phyloP scores from a whole-genome alignment of 2,888 invertebrate genomes.

The Meloe dianella region DNA sequence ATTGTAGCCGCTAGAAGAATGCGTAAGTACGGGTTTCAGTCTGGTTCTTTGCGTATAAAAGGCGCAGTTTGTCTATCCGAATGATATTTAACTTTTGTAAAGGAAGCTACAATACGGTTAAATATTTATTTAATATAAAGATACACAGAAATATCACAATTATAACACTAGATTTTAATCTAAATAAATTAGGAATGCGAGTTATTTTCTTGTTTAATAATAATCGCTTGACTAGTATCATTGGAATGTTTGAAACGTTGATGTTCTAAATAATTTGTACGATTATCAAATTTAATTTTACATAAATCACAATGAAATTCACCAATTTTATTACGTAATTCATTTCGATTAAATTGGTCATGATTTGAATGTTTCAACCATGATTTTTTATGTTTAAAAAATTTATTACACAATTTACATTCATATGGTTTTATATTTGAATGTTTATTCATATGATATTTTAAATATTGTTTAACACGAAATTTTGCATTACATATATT shows the following conservation, averaged over 20 bases:
- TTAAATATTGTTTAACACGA: slow-evolving; percentile 63
- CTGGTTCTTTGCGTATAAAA: too few relatives aligned
- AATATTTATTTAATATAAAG: too few relatives aligned
- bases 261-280: slow-evolving; percentile 6
- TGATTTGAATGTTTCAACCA: slow-evolving; percentile 42
- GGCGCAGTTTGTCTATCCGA: too few relatives aligned
- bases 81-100: too few relatives aligned
- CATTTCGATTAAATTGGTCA: neutral
- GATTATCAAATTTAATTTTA: neutral
- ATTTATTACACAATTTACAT: slow-evolving; percentile 62
- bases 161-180: too few relatives aligned
- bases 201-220: neutral
- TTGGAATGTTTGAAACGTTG: neutral
- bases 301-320: neutral
- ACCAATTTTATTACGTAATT: neutral
- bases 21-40: too few relatives aligned
- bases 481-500: slow-evolving; percentile 62
- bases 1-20: too few relatives aligned
- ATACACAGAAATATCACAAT: too few relatives aligned
- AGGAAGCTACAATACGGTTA: too few relatives aligned
- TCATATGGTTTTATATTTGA: slow-evolving; percentile 63
- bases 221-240: neutral
- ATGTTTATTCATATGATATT: slow-evolving; percentile 66
- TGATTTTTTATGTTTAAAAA: slow-evolving; percentile 50
- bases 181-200: neutral